phyloP scores from a whole-genome alignment of 2,113 vertebrate genomes.

The Falcunculus frontatus region DNA sequence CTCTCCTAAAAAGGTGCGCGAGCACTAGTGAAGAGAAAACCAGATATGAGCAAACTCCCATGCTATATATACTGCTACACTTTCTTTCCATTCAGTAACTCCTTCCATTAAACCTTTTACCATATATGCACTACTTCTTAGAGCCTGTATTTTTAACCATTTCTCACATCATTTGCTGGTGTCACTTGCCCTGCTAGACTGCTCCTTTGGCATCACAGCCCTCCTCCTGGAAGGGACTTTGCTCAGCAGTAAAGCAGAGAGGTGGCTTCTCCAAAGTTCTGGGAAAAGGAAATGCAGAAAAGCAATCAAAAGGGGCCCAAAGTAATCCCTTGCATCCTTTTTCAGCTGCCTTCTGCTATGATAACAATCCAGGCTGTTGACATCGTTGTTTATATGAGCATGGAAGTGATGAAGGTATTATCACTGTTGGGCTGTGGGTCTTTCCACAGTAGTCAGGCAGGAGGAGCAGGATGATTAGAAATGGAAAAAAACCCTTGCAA shows the following conservation, averaged over 20 bases:
- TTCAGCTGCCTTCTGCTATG: neutral
- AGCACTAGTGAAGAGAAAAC: conserved; percentile 21
- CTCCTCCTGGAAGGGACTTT: neutral
- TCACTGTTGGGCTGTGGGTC: conserved; percentile 58
- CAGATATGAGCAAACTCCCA: neutral
- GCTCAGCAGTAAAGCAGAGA: neutral
- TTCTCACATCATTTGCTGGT: neutral
- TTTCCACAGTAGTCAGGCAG: conserved; percentile 73
- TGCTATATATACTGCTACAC: neutral
- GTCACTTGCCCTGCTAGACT: accelerated
- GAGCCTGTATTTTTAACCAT: conserved; percentile 18
- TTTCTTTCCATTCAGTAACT: conserved; percentile 54
- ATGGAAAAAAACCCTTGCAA: conserved; percentile 49
- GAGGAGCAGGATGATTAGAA: conserved; percentile 69
- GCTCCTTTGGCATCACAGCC: neutral
- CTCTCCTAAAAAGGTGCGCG: neutral
- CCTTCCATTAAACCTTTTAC: conserved; percentile 51
- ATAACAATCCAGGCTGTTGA: conserved; percentile 38
- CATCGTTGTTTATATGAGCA: neutral
- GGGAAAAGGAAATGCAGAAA: neutral
- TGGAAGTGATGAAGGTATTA: conserved; percentile 57
- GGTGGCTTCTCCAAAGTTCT: neutral
- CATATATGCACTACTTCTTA: conserved; percentile 29
- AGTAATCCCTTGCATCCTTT: neutral
- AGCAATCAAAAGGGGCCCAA: neutral